Evolutionary conservation across 2,888 invertebrate genomes (phyloP), one percentile per base, ranked within the genome.

Genomic region (Caenorhabditis drosophilae): DNA sequence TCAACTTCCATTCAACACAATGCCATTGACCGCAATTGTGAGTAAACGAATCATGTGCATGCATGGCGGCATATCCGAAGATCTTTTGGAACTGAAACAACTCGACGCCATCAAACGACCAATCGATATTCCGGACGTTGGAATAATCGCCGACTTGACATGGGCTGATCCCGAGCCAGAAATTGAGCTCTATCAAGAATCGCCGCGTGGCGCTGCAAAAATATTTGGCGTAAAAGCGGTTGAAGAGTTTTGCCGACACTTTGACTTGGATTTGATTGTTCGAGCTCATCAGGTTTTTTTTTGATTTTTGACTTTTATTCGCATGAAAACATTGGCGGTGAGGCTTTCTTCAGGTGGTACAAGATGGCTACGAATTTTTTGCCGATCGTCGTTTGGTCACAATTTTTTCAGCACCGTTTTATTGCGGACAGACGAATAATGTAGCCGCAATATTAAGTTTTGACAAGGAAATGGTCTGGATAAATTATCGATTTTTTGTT

Each of bases 1-100:
- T 57, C 76, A 79, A 38, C 67, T 70, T 48, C 73, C 76, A 9
- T 97, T 97, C 87, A 96, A 97, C 88, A 95, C 95, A 85, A 89
- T 97, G 86, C 97, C 97, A 31, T 94, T 97, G 47, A 95, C 96
- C 54, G 96, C 97, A 2, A 94, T 96, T 85, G 92, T 93, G 85
- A 89, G 91, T 85, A 90, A 89, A 82, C 89, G 89, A 80, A 90
- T 90, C 59, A 89, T 90, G 84, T 89, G 89, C 81, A 89, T 89
- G 84, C 89, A 90, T 79, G 89, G 89, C 77, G 95, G 95, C 72
- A 76, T 81, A 42, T 67, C 70, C 15, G 76, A 79, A 41, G 76
- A 76, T 38, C 54, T 79, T 34, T 53, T 45, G 16, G 73, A 73
- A 54, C 53, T 77, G 27, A 67, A 67, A 36, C 87, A 88, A 80